Evolutionary conservation across 2,888 invertebrate genomes (phyloP), one percentile per base, ranked within the genome.

Genomic region (Pardosa pseudoannulata): DNA sequence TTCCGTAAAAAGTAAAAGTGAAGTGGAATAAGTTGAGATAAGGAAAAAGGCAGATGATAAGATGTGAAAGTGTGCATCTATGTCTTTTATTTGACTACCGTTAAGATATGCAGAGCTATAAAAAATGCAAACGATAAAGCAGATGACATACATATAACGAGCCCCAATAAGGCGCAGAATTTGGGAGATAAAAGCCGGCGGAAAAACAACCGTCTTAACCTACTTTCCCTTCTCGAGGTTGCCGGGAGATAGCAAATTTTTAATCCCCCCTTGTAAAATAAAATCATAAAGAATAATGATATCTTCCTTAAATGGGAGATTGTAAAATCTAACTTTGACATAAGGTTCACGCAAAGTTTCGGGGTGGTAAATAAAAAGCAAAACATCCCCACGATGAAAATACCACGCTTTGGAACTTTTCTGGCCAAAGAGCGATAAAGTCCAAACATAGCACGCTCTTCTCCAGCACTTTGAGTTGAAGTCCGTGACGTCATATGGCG

Each of bases 401-500:
- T n/a, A n/a, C n/a, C n/a, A n/a, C n/a, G n/a, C n/a, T n/a, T n/a
- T n/a, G n/a, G n/a, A n/a, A n/a, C n/a, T 36, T 9, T 36, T 36
- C 9, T 46, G 9, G 16, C 46, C 9, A 19, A 62, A 67, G 67
- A 19, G 39, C 39, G 23, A 64, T 74, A 64, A 36, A n/a, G 5
- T 36, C 62, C 36, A 74, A 64, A 64, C 64, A 13, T 74, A 16
- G 74, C 36, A 2, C 0, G 19, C n/a, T 23, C 27, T 23, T 27
- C 27, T 9, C 2, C 16, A 46, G 16, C 2, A 16, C 16, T 23
- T 23, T 5, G 23, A 16, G 5, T 5, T 23, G 56, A n/a, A 19
- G 5, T 16, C 5, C 19, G 19, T 80, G 46, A 80, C 50, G 79
- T 73, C 79, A 73, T 32, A 67, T 36, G 16, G 31, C 65, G 46